A percentile compares a stretch with the other conserved stretches of the same genome.
phyloP scores from a whole-genome alignment of 2,113 vertebrate genomes.

The Pelmatolapia mariae region DNA sequence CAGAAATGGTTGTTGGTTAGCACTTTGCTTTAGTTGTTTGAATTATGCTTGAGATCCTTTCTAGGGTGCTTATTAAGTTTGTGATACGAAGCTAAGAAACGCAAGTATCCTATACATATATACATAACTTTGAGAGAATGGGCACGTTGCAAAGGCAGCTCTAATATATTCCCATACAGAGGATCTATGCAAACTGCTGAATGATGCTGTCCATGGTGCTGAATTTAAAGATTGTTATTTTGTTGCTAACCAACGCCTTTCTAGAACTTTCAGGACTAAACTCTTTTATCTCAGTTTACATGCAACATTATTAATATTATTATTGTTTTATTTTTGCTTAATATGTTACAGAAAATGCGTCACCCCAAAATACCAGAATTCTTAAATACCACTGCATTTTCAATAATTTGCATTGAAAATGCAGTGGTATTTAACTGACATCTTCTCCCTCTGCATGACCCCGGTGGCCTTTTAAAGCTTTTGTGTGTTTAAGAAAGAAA shows the following conservation, averaged over 20 bases:
- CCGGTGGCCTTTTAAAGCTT: neutral
- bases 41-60: neutral
- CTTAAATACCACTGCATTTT: neutral
- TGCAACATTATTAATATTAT: neutral
- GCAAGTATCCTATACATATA: neutral
- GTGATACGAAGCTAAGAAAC: neutral
- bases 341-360: neutral
- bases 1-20: neutral
- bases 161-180: neutral
- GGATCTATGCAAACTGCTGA: neutral
- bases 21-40: neutral
- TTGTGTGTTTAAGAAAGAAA: conserved; percentile 30
- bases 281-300: neutral
- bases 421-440: neutral
- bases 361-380: neutral
- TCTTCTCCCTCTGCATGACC: neutral
- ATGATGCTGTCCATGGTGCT: conserved; percentile 39
- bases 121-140: neutral
- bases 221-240: neutral
- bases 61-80: neutral
- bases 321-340: neutral
- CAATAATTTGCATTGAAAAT: neutral
- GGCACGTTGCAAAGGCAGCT: neutral
- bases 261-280: neutral
- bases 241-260: neutral